A percentile compares a stretch with the other conserved stretches of the same genome.
These are phyloP conservation scores for Sphaeramia orbicularis DNA, from an alignment of 2,797 vertebrate genomes.

Conservation along the genomic window DNA sequence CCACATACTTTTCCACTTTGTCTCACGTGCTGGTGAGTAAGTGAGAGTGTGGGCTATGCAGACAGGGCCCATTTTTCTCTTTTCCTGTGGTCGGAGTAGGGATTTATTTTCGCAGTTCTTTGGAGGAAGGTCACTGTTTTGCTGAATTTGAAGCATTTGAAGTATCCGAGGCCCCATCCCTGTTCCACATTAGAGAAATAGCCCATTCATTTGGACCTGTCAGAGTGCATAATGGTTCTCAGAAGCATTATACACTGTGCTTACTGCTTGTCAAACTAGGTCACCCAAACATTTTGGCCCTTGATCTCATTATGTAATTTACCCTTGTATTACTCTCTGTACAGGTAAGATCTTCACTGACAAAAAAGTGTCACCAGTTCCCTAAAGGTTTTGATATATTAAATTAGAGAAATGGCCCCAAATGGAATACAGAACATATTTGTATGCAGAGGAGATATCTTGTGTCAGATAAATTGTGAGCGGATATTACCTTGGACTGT, in stretches of 20 bases:
- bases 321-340: slow-evolving; percentile 24
- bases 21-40: slow-evolving; percentile 68
- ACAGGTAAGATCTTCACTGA: slow-evolving; percentile 56
- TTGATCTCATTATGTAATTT: slow-evolving; percentile 84
- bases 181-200: slow-evolving; percentile 83
- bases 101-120: slow-evolving; percentile 82
- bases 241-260: slow-evolving; percentile 71
- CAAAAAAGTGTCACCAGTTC: slow-evolving; percentile 40
- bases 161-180: slow-evolving; percentile 75
- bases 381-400: slow-evolving; percentile 41
- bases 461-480: slow-evolving; percentile 38
- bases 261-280: slow-evolving; percentile 68
- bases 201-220: slow-evolving; percentile 80
- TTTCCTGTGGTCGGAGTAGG: slow-evolving; percentile 71
- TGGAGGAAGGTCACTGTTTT: slow-evolving; percentile 76
- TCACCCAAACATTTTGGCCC: slow-evolving; percentile 70
- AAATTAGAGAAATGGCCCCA: slow-evolving; percentile 33
- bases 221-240: slow-evolving; percentile 74
- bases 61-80: slow-evolving; percentile 72
- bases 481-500: slow-evolving; percentile 47
- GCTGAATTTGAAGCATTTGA: slow-evolving; percentile 84
- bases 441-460: slow-evolving; percentile 35
- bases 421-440: slow-evolving; percentile 20
- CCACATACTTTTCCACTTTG: slow-evolving; percentile 71
- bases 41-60: slow-evolving; percentile 39